Percentiles rank a stretch among this genome's conserved stretches.
phyloP scores from a whole-genome alignment of 2,113 vertebrate species.

The Callopanchax toddi region DNA sequence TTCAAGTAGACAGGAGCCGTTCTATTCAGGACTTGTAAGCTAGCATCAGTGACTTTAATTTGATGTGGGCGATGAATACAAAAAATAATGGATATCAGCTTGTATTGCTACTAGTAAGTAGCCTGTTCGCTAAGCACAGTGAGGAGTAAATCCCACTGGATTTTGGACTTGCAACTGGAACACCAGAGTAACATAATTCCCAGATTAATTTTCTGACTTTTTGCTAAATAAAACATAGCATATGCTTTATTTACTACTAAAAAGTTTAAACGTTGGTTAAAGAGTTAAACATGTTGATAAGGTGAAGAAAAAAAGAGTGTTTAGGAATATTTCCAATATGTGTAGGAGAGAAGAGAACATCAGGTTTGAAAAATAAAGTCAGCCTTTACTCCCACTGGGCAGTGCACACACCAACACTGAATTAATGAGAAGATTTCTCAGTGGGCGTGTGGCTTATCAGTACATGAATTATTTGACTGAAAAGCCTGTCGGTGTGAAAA shows the following conservation, averaged over 20 bases:
- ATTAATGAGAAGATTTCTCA: slow-evolving; percentile 39
- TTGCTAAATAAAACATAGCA: neutral
- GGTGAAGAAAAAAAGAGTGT: slow-evolving; percentile 22
- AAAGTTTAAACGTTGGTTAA: too few species aligned
- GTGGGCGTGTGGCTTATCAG: slow-evolving; percentile 39
- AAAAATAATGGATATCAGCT: too few species aligned
- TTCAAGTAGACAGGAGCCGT: too few species aligned
- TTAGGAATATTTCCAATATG: slow-evolving; percentile 21
- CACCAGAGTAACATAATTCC: neutral
- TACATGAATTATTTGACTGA: slow-evolving; percentile 42
- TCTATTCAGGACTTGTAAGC: too few species aligned
- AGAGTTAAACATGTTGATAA: slow-evolving; percentile 5
- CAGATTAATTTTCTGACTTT: neutral
- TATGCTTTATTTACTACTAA: neutral
- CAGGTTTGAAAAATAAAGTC: too few species aligned
- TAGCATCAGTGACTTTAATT: too few species aligned
- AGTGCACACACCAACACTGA: slow-evolving; percentile 24
- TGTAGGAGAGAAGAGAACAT: slow-evolving; percentile 44
- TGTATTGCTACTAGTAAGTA: neutral
- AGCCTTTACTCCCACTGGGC: slow-evolving; percentile 36
- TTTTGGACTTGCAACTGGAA: neutral
- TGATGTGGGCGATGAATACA: too few species aligned
- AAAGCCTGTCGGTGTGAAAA: slow-evolving; percentile 19
- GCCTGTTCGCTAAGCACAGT: neutral
- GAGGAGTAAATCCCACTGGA: neutral